A percentile compares a stretch with the other conserved stretches of the same genome.
Conservation (phyloP, 2,797 vertebrate species). For the Brachymystax lenok region DNA sequence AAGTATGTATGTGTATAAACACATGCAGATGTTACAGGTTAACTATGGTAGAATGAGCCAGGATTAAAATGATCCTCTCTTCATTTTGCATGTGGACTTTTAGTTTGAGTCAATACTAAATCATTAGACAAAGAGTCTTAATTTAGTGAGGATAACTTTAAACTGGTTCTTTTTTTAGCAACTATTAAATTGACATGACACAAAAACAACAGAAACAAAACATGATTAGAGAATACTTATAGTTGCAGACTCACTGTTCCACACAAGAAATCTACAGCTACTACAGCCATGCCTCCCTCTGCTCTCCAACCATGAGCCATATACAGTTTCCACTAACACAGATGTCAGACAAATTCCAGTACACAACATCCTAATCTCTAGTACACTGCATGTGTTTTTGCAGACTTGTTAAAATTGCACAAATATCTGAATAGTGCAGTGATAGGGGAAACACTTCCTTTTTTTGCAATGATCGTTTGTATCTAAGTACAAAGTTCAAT, state of each 20-base stretch:
- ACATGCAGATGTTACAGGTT: constrained; percentile 75
- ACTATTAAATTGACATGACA: constrained; percentile 38
- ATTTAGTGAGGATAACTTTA: constrained; percentile 31
- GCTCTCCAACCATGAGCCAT: constrained; percentile 71
- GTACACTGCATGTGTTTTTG: constrained; percentile 70
- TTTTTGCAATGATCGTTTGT: constrained; percentile 11
- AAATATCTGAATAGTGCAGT: constrained; percentile 45
- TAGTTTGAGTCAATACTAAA: constrained; percentile 32
- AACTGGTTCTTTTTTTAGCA: constrained; percentile 31
- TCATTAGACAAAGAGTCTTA: constrained; percentile 17
- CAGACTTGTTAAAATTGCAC: constrained; percentile 68
- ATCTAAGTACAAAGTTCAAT: neutral
- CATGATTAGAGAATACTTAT: constrained; percentile 44
- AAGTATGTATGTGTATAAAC: constrained; percentile 72
- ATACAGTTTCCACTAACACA: constrained; percentile 70
- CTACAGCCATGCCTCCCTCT: constrained; percentile 61
- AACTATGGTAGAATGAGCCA: constrained; percentile 57
- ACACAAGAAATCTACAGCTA: constrained; percentile 61
- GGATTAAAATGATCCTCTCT: constrained; percentile 38
- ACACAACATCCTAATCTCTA: constrained; percentile 72
- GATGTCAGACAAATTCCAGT: constrained; percentile 70
- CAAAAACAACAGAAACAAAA: constrained; percentile 50
- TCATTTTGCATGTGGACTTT: constrained; percentile 36
- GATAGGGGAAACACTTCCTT: constrained; percentile 26
- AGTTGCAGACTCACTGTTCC: constrained; percentile 55